Conservation (phyloP, 2,888 invertebrate genomes). For the Rutpela maculata region DNA sequence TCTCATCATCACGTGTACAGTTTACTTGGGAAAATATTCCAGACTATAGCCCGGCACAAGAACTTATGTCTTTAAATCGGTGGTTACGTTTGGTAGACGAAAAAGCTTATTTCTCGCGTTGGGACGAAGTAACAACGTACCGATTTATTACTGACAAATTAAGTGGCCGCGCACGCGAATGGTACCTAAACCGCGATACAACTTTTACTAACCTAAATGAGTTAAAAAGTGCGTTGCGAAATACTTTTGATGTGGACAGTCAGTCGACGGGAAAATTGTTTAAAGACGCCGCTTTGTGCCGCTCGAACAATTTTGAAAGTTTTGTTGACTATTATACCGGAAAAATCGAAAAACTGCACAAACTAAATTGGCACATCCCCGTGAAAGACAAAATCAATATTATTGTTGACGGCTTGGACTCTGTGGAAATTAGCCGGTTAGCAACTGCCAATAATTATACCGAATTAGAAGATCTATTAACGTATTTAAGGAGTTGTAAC, state of each 20-base stretch:
- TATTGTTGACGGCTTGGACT: too few species aligned
- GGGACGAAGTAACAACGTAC: not conserved
- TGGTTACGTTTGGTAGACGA: conserved; percentile 18
- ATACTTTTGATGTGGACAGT: too few species aligned
- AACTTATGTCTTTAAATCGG: conserved; percentile 8
- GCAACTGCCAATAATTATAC: too few species aligned
- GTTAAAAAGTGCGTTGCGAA: too few species aligned
- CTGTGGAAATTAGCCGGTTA: too few species aligned
- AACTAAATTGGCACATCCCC: conserved; percentile 12
- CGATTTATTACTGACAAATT: not conserved
- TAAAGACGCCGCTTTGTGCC: not conserved
- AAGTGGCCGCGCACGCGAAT: conserved; percentile 2
- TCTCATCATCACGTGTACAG: not conserved
- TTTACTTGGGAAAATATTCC: conserved; percentile 25
- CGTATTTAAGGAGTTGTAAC: too few species aligned
- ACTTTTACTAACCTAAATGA: not conserved
- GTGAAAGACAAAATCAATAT: not conserved
- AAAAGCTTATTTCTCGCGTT: too few species aligned
- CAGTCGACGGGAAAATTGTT: too few species aligned
- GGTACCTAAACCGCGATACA: not conserved
- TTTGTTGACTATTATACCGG: conserved; percentile 8
- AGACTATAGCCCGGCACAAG: not conserved
- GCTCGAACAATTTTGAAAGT: not conserved
- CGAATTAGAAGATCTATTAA: too few species aligned
- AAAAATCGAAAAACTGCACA: not conserved